Base-by-base conservation (phyloP, 2,797 vertebrate genomes). In the Gallinago nigripennis region DNA sequence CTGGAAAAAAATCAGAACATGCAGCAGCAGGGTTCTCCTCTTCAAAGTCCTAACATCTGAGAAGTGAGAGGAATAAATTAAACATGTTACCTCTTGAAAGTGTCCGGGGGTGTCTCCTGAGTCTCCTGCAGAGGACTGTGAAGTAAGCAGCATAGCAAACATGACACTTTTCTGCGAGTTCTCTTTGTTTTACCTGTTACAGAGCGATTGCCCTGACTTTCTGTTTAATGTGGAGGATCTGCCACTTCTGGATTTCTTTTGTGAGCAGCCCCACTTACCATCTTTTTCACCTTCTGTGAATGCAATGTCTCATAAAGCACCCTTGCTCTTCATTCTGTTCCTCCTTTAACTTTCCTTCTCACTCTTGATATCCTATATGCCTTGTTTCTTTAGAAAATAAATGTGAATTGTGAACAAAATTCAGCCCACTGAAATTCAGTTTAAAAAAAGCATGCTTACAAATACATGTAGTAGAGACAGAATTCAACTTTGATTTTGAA, bases 1-100 rank as follows among this genome's bases (percentile, higher is more conserved):
- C 71, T 54, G 64, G 30, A 51, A 72, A 51, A 46, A 81, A 83
- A 20, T 39, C 53, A 63, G 77, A 82, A 20, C 33, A 27, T 7
- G 2, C 23, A 90, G 30, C 56, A 79, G 24, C 54, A 76, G 43
- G 13, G 24, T 86, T 86, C 46, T 88, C 12, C 12, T 84, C 27
- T 82, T 92, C 77, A 84, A 66, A 86, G 56, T 43, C 24, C 1
- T 2, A n/a, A 56, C 16, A n/a, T 65, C 33, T 81, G 83, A 86
- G 54, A 43, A 24, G 2, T 6, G 11, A 69, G 39, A 35, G 13
- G 37, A 88, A 58, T 72, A 76, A 86, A 90, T 90, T 45, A 58
- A 86, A 70, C 39, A 76, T 90, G 81, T 90, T 78, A 37, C 37
- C 58, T 79, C 12, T 16, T 82, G 61, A 53, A 75, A 68, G 13